These are phyloP conservation scores for Seriola dumerili DNA, from an alignment of 2,113 vertebrate species.

Conservation along the genomic window DNA sequence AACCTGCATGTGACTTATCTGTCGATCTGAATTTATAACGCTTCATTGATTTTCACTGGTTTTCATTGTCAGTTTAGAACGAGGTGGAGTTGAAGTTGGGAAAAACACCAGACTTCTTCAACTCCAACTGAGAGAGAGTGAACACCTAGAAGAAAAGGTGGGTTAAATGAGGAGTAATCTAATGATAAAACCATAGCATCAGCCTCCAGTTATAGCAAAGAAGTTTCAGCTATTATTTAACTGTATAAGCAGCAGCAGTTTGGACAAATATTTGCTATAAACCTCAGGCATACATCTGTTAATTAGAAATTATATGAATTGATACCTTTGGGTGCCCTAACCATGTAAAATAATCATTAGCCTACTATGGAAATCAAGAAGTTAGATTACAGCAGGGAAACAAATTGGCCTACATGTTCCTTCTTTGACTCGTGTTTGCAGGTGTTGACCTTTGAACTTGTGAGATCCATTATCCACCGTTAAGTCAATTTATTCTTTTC, in stretches of 20 bases:
- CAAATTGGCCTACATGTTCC: background rate
- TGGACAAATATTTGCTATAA: background rate
- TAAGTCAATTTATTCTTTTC: background rate
- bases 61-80: constrained; percentile 38
- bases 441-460: background rate
- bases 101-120: constrained; percentile 56
- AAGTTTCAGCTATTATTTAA: background rate
- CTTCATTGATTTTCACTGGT: too few relatives aligned
- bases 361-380: background rate
- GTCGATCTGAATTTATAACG: background rate
- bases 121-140: constrained; percentile 78
- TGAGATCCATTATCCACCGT: background rate
- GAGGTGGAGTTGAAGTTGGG: constrained; percentile 43
- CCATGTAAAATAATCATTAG: background rate
- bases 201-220: background rate
- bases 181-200: background rate
- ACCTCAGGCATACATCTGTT: background rate
- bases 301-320: background rate
- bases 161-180: background rate
- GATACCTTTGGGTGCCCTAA: background rate
- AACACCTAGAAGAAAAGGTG: constrained; percentile 80
- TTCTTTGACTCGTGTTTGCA: background rate
- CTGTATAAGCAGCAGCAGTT: background rate
- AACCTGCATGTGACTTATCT: background rate
- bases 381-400: background rate